Evolutionary conservation across 1,140 invertebrate genomes (phyloP).

Genomic region (Ceratina calcarata): DNA sequence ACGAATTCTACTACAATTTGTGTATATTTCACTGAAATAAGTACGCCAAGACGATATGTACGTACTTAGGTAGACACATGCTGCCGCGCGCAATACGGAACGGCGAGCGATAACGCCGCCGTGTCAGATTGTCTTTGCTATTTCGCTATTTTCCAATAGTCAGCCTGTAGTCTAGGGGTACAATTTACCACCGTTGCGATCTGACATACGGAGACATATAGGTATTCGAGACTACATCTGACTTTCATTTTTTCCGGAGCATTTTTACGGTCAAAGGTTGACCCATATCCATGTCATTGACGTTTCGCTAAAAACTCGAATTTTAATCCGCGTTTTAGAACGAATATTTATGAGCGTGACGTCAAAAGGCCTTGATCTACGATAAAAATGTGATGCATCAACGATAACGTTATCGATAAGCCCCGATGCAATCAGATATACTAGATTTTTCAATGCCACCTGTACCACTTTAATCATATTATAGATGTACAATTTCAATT

Average conservation of each 20-base stretch:
- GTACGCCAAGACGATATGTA: background rate
- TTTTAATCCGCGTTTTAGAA: conserved; percentile 48
- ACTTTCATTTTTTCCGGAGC: conserved; percentile 76
- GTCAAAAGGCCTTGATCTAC: conserved; percentile 61
- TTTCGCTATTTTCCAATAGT: conserved; percentile 71
- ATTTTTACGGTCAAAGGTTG: conserved; percentile 76
- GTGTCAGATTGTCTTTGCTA: conserved; percentile 63
- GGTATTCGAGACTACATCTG: conserved; percentile 78
- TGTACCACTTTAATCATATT: too few relatives aligned
- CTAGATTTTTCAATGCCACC: too few relatives aligned
- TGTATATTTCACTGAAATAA: background rate
- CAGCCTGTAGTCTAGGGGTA: conserved; percentile 78
- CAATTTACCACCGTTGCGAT: conserved; percentile 61
- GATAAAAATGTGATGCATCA: conserved; percentile 59
- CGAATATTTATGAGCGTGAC: conserved; percentile 69
- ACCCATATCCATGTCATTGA: background rate
- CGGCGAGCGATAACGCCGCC: background rate
- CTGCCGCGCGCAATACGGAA: background rate
- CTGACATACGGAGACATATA: conserved; percentile 42
- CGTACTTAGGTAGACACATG: background rate
- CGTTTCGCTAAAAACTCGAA: conserved; percentile 6
- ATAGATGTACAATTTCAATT: too few relatives aligned
- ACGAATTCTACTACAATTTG: too few relatives aligned
- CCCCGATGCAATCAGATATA: conserved; percentile 32
- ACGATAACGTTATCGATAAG: conserved; percentile 61